Base-by-base conservation (phyloP, 2,888 invertebrate species). In the Eudemis profundana region DNA sequence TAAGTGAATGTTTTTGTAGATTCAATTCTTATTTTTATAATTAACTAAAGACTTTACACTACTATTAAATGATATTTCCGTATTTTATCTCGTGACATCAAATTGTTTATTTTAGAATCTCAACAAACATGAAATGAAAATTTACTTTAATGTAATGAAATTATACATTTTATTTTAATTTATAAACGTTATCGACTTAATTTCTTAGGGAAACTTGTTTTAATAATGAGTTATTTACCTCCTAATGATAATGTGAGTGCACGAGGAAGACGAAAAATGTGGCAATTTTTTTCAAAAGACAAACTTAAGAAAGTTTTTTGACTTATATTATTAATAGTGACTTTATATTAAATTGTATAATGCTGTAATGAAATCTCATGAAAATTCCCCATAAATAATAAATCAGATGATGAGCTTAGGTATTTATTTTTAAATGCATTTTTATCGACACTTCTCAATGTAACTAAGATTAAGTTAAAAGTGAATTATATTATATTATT, bases 401-500 rank as follows among this genome's bases (percentile, higher is more conserved):
- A 21, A 12, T 51, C 21, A 51, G 38, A 21, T 36, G 15, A 21
- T 21, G 15, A 23, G 38, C 73, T 73, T 73, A n/a, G n/a, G n/a
- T n/a, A 74, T 75, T 74, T 56, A 59, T 61, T 64, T 38, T 46
- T 44, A 59, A 47, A 54, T 42, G 14, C 21, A 40, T 61, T 66
- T 47, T 17, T 54, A 38, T 44, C 27, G 12, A 3, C 27, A 27
- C 17, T 53, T 44, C n/a, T 51, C 46, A 15, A 59, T 74, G 70
- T 76, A 74, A 71, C 67, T 70, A 72, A 71, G 68, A 74, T 77
- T 81, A 79, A 78, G 82, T 83, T 82, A 73, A 82, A 80, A 81
- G 76, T 76, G 78, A 84, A 82, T 70, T n/a, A n/a, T n/a, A n/a
- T n/a, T 86, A 87, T 82, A 85, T 79, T 79, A 85, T 80, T 82